Percentiles rank a stretch among this genome's conserved stretches.
Evolutionary conservation across 2,113 vertebrate genomes (phyloP).

Genomic region (Chloropsis cyanopogon): DNA sequence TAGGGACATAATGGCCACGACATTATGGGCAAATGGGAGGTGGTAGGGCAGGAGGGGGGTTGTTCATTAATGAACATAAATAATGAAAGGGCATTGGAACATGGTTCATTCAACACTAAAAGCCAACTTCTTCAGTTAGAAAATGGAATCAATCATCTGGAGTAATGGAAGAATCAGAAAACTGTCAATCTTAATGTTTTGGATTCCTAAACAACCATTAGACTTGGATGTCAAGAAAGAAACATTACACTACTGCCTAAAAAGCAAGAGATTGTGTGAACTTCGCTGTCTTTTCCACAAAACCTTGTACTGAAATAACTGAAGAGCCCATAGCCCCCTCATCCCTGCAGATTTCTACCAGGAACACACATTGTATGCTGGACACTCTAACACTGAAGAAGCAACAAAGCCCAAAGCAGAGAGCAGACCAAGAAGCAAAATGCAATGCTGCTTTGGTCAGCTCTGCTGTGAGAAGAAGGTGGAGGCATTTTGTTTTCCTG

Average conservation of each 20-base stretch:
- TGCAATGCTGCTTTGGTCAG: background rate
- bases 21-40: background rate
- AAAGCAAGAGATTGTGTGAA: background rate
- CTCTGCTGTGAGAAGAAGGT: background rate
- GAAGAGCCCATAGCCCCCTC: background rate
- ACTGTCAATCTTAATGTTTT: background rate
- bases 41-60: background rate
- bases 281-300: background rate
- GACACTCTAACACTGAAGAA: background rate
- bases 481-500: background rate
- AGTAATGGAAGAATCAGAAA: background rate
- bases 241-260: background rate
- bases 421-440: background rate
- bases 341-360: background rate
- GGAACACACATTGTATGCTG: background rate
- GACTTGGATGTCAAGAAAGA: background rate
- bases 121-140: conserved; percentile 4
- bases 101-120: conserved; percentile 26
- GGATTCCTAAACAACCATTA: background rate
- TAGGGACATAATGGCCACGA: background rate
- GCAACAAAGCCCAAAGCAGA: background rate
- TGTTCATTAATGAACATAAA: conserved; percentile 20
- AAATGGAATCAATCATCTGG: conserved; percentile 11
- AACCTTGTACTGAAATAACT: background rate
- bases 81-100: conserved; percentile 10